These are phyloP conservation scores for Corydoras sp. DNA, from an alignment of 2,113 vertebrate species.

Conservation along the genomic window DNA sequence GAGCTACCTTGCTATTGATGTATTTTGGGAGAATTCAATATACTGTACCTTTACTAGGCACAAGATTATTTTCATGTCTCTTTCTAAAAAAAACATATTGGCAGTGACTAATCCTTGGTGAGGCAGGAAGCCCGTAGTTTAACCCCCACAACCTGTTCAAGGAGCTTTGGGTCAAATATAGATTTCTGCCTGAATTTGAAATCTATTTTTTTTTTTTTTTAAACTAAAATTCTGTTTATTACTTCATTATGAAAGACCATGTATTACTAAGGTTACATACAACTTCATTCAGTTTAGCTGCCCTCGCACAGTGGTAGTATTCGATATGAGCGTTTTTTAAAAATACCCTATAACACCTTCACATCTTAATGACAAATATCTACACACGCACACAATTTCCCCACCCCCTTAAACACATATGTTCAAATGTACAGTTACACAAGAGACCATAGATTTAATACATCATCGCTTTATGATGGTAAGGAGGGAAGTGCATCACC, in stretches of 20 bases:
- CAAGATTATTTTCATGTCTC: neutral
- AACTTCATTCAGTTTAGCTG: conserved; percentile 13
- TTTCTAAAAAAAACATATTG: conserved; percentile 20
- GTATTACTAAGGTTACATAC: too few species aligned
- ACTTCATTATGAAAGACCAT: too few species aligned
- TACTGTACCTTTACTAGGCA: conserved; percentile 6
- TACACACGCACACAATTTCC: conserved; percentile 12
- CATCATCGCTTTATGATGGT: conserved; percentile 48
- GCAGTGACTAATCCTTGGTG: conserved; percentile 27
- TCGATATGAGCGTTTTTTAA: neutral
- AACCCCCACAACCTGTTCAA: conserved; percentile 2
- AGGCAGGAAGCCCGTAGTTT: conserved; percentile 10
- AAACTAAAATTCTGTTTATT: too few species aligned
- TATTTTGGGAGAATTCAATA: conserved; percentile 8
- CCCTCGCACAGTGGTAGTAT: conserved; percentile 16
- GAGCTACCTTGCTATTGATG: conserved; percentile 25
- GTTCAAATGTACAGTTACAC: conserved; percentile 44
- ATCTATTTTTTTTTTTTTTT: too few species aligned
- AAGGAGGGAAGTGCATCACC: conserved; percentile 47
- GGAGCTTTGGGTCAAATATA: conserved; percentile 2
- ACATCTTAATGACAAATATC: conserved; percentile 30
- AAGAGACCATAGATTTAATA: conserved; percentile 38
- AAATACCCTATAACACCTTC: conserved; percentile 20
- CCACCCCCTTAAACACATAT: conserved; percentile 11
- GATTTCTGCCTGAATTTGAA: neutral